Base-by-base conservation (phyloP, 92 coral and sea anemone genomes). In the Desmophyllum pertusum region DNA sequence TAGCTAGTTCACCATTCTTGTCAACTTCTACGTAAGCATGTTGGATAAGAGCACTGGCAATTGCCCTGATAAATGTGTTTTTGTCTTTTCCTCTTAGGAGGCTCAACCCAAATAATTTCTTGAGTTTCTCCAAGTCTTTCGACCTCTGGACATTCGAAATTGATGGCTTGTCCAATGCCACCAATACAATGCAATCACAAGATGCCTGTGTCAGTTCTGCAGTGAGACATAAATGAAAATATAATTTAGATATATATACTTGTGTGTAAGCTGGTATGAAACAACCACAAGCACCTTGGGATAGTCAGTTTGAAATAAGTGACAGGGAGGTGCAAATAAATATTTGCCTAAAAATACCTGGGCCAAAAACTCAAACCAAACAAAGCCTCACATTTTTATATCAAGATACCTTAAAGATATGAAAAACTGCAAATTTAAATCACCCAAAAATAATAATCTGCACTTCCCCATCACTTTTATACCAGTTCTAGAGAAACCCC, bases 51-150 rank as follows among this genome's bases (percentile, higher is more conserved):
- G 82, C 68, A 84, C 65, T 75, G 33, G 76, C 68, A 75, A 63
- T 84, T 15, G 76, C 76, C 15, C 66, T 31, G 25, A 29, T 55
- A 76, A 33, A 50, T 67, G 45, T n/a, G n/a, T 35, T 84, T 75
- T 84, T 84, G n/a, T 74, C 81, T 37, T 39, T 83, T 48, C 77
- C 77, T 41, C 75, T 74, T 39, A 83, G 43, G 30, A 74, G 87
- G 50, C 51, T 57, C 35, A 73, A 27, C 31, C 71, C 79, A 55
- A 83, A 75, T 1, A 50, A 17, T 51, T 75, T 75, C 9, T 75
- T 75, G 40, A 75, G 45, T n/a, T 75, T 75, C 29, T 75, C 79
- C 23, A 75, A 35, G 3, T 75, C 79, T 13, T 50, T 75, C 4
- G 79, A 27, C 43, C 65, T 13, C 29, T 75, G 79, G n/a, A 75